These are phyloP conservation scores for Setophaga kirtlandii DNA, from an alignment of 2,113 vertebrate species.

Conservation along the genomic window DNA sequence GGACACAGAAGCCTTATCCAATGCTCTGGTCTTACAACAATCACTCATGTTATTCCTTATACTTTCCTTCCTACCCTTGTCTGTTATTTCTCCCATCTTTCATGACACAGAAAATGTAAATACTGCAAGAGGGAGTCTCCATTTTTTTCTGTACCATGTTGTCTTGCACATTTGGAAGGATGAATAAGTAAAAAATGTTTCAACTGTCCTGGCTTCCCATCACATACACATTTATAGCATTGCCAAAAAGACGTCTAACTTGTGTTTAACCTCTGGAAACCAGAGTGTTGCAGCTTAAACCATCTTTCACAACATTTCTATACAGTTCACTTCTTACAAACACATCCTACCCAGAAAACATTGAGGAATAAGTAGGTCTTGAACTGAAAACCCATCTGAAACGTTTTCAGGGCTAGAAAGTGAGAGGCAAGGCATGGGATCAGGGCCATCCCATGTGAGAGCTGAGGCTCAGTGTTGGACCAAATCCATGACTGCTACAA, in stretches of 20 bases:
- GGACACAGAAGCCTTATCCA: background rate
- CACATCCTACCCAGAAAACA: background rate
- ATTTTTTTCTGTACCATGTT: background rate
- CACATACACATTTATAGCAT: background rate
- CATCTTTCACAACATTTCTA: background rate
- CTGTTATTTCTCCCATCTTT: background rate
- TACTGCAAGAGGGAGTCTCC: background rate
- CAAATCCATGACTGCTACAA: accelerated
- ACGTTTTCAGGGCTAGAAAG: background rate
- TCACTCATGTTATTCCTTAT: background rate
- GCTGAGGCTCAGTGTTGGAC: background rate
- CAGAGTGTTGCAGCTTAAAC: background rate
- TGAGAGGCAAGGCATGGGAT: background rate
- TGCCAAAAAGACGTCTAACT: background rate
- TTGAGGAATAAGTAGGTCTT: background rate
- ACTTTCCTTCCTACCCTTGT: background rate
- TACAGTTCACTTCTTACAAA: background rate
- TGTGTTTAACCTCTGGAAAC: background rate
- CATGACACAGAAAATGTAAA: background rate
- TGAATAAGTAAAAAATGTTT: background rate
- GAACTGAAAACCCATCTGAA: background rate
- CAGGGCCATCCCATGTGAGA: background rate
- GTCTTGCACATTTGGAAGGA: background rate
- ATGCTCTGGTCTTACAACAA: background rate
- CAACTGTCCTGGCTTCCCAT: background rate